Conservation (phyloP, 2,888 invertebrate genomes). For the Ormyrus thymus region DNA sequence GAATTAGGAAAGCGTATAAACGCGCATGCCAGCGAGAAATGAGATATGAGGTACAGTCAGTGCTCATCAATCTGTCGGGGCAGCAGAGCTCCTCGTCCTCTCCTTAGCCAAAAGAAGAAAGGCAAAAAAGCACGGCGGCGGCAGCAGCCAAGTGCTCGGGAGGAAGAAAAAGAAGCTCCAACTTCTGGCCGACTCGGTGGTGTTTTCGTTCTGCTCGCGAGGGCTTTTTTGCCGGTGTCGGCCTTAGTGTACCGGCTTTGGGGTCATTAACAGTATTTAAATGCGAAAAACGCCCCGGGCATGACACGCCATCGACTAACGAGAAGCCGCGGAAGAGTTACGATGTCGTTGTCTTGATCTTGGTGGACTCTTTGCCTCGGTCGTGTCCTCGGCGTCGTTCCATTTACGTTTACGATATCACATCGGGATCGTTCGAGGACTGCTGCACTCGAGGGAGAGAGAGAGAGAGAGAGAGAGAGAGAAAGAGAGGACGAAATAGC, state of each 20-base stretch:
- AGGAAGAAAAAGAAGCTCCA: conserved; percentile 16
- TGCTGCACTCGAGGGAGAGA: conserved; percentile 13
- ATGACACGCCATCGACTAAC: conserved; percentile 63
- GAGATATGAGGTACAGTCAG: conserved; percentile 36
- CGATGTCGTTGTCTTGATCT: conserved; percentile 53
- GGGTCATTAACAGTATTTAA: conserved; percentile 66
- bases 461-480: no score
- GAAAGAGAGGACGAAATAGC: conserved; percentile 58
- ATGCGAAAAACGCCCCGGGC: conserved; percentile 60
- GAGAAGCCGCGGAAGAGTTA: conserved; percentile 63
- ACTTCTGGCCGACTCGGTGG: background rate
- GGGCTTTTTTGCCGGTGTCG: conserved; percentile 11
- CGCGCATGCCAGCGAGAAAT: conserved; percentile 14
- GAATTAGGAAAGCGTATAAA: conserved; percentile 9
- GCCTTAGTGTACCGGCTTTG: background rate
- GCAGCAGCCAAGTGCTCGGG: background rate
- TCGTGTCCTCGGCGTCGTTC: conserved; percentile 51
- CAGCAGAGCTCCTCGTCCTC: conserved; percentile 30
- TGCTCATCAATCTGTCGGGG: conserved; percentile 45
- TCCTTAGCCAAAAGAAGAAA: conserved; percentile 8
- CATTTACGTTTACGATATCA: conserved; percentile 66
- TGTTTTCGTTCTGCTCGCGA: conserved; percentile 29
- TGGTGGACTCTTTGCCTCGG: background rate
- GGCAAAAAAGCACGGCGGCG: background rate
- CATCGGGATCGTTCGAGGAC: conserved; percentile 61